phyloP scores from a whole-genome alignment of 2,888 invertebrate species.

The Operophtera brumata region DNA sequence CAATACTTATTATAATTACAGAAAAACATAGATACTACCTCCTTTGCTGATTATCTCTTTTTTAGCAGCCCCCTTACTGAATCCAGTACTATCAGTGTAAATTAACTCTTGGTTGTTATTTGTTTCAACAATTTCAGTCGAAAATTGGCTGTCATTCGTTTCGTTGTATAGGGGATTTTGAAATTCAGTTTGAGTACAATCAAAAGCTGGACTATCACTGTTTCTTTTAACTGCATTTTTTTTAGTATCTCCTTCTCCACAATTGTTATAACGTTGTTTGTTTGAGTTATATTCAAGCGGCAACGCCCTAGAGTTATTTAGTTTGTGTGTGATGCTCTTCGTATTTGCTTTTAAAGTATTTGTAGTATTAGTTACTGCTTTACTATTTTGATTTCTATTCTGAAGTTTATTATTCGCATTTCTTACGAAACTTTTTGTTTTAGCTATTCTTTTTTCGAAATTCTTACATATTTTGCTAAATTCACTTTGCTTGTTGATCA shows the following conservation, averaged over 20 bases:
- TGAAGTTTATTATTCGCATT: conserved; percentile 25
- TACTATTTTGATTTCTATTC: conserved; percentile 15
- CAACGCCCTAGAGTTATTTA: conserved; percentile 5
- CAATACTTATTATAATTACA: neutral
- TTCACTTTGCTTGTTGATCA: conserved; percentile 57
- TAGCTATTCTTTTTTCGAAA: conserved; percentile 36
- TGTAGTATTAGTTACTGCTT: conserved; percentile 19
- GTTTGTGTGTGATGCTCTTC: conserved; percentile 20
- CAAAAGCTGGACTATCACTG: neutral
- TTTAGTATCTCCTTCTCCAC: conserved; percentile 8
- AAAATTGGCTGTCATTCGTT: neutral
- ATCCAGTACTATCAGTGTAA: conserved; percentile 31
- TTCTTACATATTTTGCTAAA: conserved; percentile 38
- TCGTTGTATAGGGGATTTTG: neutral
- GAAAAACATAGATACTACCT: conserved; percentile 7
- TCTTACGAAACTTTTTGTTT: conserved; percentile 30
- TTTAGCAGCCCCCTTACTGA: conserved; percentile 30
- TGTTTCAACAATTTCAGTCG: conserved; percentile 1
- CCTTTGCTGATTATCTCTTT: conserved; percentile 12
- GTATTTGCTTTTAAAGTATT: conserved; percentile 20
- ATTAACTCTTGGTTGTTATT: conserved; percentile 18
- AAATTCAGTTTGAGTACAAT: neutral
- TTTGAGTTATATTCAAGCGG: conserved; percentile 11
- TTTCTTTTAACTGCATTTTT: conserved; percentile 3
- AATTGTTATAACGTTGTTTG: conserved; percentile 14